phyloP scores from a whole-genome alignment of 2,113 vertebrate genomes.

The Corynorhinus townsendii region DNA sequence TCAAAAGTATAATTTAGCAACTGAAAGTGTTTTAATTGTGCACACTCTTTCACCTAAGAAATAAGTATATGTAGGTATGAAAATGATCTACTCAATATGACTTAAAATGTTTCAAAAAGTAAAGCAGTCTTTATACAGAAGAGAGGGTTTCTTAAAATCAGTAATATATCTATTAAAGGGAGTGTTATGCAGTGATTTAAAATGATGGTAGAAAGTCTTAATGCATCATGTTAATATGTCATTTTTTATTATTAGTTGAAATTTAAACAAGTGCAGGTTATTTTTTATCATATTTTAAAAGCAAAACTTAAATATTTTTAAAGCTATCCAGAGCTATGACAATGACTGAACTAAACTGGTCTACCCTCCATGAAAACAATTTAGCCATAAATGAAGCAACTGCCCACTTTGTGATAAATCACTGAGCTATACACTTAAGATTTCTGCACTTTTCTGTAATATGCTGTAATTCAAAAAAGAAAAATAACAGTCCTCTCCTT shows the following conservation, averaged over 20 bases:
- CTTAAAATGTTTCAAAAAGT: neutral
- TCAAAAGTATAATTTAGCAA: neutral
- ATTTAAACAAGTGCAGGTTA: neutral
- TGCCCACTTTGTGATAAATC: neutral
- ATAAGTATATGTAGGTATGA: neutral
- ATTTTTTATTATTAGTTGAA: constrained; percentile 6
- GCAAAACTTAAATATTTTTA: neutral
- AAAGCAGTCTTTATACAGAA: neutral
- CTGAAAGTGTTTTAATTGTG: neutral
- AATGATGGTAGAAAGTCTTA: neutral
- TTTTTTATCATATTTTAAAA: constrained; percentile 10
- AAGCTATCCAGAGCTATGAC: neutral
- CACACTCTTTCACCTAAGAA: neutral
- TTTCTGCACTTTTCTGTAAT: neutral
- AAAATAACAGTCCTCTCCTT: neutral
- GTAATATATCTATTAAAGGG: neutral
- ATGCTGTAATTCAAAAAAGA: neutral
- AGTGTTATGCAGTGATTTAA: neutral
- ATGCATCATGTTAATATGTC: neutral
- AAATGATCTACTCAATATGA: neutral
- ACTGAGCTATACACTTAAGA: neutral
- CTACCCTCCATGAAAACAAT: neutral
- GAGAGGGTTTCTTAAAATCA: neutral
- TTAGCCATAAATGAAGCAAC: neutral
- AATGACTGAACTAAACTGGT: neutral